Evolutionary conservation across 2,888 invertebrate genomes (phyloP).

Genomic region (Hemaris fuciformis): DNA sequence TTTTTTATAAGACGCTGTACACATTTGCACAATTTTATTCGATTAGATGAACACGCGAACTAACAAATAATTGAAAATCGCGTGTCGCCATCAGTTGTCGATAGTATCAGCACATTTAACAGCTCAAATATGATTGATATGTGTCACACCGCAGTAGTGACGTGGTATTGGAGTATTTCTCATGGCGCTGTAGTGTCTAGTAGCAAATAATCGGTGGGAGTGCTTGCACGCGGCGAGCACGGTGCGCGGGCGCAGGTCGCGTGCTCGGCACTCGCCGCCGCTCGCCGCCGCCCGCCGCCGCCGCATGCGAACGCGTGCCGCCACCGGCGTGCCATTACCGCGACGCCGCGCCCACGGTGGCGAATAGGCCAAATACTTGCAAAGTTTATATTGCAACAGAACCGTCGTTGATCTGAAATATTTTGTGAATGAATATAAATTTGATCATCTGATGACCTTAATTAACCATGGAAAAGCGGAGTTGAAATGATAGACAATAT

Average conservation of each 20-base stretch:
- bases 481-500: too few relatives aligned
- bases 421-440: too few relatives aligned
- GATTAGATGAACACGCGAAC: neutral
- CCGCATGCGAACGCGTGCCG: constrained; percentile 33
- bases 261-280: constrained; percentile 37
- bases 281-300: constrained; percentile 33
- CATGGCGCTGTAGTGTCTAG: constrained; percentile 46
- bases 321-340: constrained; percentile 70
- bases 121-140: constrained; percentile 17
- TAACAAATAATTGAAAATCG: neutral
- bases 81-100: neutral
- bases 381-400: constrained; percentile 37
- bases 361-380: constrained; percentile 45
- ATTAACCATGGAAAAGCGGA: too few relatives aligned
- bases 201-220: constrained; percentile 76
- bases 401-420: too few relatives aligned
- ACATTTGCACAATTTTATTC: neutral
- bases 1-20: neutral
- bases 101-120: neutral
- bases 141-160: constrained; percentile 26
- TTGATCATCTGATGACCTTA: too few relatives aligned
- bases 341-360: constrained; percentile 51
- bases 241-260: constrained; percentile 39
- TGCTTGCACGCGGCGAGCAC: constrained; percentile 48
- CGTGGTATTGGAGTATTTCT: constrained; percentile 38